phyloP scores from a whole-genome alignment of 2,113 vertebrate species.

The Muscicapa adusta region DNA sequence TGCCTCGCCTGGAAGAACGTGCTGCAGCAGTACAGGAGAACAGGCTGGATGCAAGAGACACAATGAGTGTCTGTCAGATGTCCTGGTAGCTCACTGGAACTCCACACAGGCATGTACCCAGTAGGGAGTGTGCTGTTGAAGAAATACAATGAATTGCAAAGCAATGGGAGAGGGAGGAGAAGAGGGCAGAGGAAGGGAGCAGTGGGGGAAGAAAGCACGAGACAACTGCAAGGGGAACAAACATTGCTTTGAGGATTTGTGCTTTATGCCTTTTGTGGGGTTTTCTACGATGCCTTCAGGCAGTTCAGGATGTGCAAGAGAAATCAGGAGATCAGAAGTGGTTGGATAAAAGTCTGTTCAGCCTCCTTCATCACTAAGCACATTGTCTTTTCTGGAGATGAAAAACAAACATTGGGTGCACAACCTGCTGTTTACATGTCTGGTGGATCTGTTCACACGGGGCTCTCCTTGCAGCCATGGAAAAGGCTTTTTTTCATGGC shows the following conservation, averaged over 20 bases:
- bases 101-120: not conserved
- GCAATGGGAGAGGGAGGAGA: not conserved
- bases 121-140: not conserved
- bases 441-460: not conserved
- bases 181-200: not conserved
- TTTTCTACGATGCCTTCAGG: constrained; percentile 20
- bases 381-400: not conserved
- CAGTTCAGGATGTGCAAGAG: not conserved
- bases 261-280: not conserved
- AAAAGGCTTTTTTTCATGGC: not conserved
- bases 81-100: not conserved
- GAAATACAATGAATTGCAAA: not conserved
- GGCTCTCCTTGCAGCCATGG: not conserved
- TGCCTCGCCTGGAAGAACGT: not conserved
- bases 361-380: not conserved
- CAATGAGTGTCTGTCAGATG: not conserved
- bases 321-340: not conserved
- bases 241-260: not conserved
- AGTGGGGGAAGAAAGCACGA: not conserved
- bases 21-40: accelerated
- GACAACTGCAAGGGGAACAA: not conserved
- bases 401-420: not conserved
- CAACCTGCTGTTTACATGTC: not conserved
- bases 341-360: not conserved
- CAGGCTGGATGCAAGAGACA: not conserved